These are phyloP conservation scores for Phenganax stokvisi DNA, from an alignment of 92 coral and sea anemone species.

Conservation along the genomic window DNA sequence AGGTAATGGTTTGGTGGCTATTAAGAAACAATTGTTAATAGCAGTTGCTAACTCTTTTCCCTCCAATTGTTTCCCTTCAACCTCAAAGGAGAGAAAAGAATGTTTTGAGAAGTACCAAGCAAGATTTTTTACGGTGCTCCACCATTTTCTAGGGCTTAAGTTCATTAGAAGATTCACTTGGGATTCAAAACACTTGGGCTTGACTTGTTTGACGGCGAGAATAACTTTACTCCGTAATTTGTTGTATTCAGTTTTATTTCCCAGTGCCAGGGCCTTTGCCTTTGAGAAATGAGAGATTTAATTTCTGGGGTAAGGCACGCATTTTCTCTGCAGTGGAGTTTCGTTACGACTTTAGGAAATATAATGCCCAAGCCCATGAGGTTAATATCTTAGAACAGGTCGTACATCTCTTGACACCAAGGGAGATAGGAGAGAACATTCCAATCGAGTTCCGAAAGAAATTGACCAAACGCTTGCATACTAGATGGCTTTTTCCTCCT, in stretches of 20 bases:
- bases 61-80: neutral
- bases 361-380: neutral
- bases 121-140: neutral
- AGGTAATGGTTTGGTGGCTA: slow-evolving; percentile 19
- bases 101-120: neutral
- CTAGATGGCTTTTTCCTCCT: neutral
- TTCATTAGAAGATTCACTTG: neutral
- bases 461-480: too few relatives aligned
- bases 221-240: neutral
- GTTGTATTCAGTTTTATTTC: neutral
- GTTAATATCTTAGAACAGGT: neutral
- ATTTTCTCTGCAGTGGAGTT: neutral
- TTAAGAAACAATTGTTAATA: neutral
- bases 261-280: neutral
- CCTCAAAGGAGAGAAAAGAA: neutral
- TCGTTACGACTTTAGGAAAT: neutral
- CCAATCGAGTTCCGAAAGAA: too few relatives aligned
- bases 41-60: neutral
- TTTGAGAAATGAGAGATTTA: too few relatives aligned
- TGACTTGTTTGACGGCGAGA: neutral
- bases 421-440: neutral
- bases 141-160: neutral
- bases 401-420: neutral
- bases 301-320: neutral
- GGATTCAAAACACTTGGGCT: neutral